A percentile compares a stretch with the other conserved stretches of the same genome.
phyloP scores from a whole-genome alignment of 37 sponge, comb jelly and placozoan genomes.

The Theonella swinhoei region DNA sequence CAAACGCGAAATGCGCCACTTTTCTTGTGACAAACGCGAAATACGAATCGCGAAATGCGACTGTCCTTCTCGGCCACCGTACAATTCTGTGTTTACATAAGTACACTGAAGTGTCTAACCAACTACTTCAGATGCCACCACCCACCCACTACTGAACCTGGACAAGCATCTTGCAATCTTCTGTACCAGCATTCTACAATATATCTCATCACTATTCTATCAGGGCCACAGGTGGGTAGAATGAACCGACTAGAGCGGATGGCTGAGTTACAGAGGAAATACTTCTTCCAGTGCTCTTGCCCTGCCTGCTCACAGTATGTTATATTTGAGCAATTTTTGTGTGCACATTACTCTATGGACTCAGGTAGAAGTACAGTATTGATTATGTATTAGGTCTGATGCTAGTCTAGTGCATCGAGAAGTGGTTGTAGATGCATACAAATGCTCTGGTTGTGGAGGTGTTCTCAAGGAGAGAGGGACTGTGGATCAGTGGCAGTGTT shows the following conservation, averaged over 20 bases:
- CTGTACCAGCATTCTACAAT: too few species aligned
- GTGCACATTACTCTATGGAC: too few species aligned
- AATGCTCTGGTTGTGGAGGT: constrained; percentile 7
- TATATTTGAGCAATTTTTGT: too few species aligned
- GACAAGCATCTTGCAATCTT: too few species aligned
- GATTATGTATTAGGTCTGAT: background rate
- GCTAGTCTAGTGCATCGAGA: background rate
- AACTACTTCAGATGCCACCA: too few species aligned
- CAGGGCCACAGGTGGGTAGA: constrained; percentile 59
- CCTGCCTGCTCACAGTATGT: constrained; percentile 46
- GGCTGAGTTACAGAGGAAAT: constrained; percentile 30
- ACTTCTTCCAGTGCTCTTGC: constrained; percentile 65
- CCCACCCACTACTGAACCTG: too few species aligned
- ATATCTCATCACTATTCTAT: background rate
- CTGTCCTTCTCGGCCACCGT: too few species aligned
- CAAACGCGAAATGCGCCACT: too few species aligned
- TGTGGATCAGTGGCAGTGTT: background rate
- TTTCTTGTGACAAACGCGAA: too few species aligned
- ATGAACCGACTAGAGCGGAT: constrained; percentile 30
- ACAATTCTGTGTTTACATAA: too few species aligned
- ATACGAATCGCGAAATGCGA: too few species aligned
- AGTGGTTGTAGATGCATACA: constrained; percentile 9
- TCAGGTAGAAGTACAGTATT: background rate
- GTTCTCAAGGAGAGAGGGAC: constrained; percentile 3
- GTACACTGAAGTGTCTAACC: too few species aligned